Evolutionary conservation across 2,113 vertebrate species (phyloP).

Genomic region (Pomatorhinus ruficollis): DNA sequence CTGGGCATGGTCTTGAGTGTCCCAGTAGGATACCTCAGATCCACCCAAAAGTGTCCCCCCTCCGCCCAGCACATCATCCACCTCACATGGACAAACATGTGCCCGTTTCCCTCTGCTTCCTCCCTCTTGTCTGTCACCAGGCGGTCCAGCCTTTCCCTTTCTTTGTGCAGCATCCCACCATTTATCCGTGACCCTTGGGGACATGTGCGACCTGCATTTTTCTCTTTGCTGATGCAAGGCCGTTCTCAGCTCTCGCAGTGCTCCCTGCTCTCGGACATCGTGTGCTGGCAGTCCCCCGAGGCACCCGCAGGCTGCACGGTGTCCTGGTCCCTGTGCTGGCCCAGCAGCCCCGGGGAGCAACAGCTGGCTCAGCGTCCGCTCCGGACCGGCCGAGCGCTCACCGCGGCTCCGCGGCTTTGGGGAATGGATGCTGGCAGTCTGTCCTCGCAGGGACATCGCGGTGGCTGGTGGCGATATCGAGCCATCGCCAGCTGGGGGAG

Average conservation of each 20-base stretch:
- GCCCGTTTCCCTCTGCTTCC: background rate
- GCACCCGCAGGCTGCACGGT: rapidly evolving
- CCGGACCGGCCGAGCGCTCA: background rate
- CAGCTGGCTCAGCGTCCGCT: rapidly evolving
- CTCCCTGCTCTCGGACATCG: background rate
- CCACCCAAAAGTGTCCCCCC: no score
- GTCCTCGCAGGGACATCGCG: background rate
- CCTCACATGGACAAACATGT: background rate
- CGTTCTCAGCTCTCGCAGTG: rapidly evolving
- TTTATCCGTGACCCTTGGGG: background rate
- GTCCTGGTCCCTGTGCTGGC: background rate
- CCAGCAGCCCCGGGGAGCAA: background rate
- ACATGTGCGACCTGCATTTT: rapidly evolving
- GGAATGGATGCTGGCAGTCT: rapidly evolving
- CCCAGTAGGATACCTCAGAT: rapidly evolving
- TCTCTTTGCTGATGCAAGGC: background rate
- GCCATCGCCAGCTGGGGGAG: conserved; percentile 22
- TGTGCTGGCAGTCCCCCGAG: rapidly evolving
- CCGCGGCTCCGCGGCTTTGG: background rate
- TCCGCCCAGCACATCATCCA: rapidly evolving
- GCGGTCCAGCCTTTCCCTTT: background rate
- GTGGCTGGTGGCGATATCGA: background rate
- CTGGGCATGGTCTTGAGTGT: background rate
- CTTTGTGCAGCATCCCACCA: background rate
- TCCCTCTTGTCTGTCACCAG: background rate